Base-by-base conservation (phyloP, 2,888 invertebrate genomes). In the Blera fallax region DNA sequence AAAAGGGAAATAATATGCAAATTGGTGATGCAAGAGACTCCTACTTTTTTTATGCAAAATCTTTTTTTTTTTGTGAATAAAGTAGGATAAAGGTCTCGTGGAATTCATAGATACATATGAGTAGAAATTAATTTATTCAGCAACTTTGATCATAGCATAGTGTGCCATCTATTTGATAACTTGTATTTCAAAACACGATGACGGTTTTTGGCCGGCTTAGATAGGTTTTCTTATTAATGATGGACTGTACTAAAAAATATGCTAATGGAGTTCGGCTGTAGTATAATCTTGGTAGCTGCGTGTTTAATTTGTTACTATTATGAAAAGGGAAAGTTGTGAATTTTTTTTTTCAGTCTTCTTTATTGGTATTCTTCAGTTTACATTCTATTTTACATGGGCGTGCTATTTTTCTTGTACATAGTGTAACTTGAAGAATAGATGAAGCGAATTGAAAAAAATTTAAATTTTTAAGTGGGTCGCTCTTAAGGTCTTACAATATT, bases 251-350 rank as follows among this genome's bases (percentile, higher is more conserved):
- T 32, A 29, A 62, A 62, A 14, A 14, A 3, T 43, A 64, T 73
- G 62, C 32, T 73, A 74, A 74, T 64, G 16, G 8, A 34, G 62
- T 29, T 32, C 40, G 21, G 16, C 27, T 18, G 58, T 8, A 16
- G 14, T 14, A 18, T 16, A 52, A 29, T 27, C 27, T 43, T 34
- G 4, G 62, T 29, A 21, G 34, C 10, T 24, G 52, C 11, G 29
- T 37, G 58, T 52, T 78, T 43, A 50, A 67, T 65, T 27, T 37
- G 69, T 50, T 58, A 50, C 54, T n/a, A 8, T 64, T 62, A 21
- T 72, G 58, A 65, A 78, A 76, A 43, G 78, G 78, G 82, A 82
- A 82, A 82, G 82, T 78, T 78, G 78, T 67, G 27, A 78, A 62
- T 40, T 62, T 60, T 5, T 18, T 48, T 24, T 58, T n/a, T 48